Base-by-base conservation (phyloP, 1,140 invertebrate species). In the Drosophila tsacasi region DNA sequence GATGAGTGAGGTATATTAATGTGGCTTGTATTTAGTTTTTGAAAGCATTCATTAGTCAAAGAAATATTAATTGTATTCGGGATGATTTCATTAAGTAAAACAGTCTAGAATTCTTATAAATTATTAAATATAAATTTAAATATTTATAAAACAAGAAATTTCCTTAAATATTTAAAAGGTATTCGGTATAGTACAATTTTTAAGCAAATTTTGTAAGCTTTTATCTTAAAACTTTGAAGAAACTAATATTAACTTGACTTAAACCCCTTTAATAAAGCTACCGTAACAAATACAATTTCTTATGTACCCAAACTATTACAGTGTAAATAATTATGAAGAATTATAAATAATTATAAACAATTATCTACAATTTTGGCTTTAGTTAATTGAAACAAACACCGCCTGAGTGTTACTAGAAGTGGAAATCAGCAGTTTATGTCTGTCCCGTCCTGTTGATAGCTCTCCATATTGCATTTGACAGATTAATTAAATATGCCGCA, bases 401-500 rank as follows among this genome's bases (percentile, higher is more conserved):
- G 13, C 19, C 12, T 19, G 10, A 13, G 30, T 7, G 4, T 17
- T 35, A 10, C 32, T 55, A 21, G 19, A 37, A 37, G 21, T 55
- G 8, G 1, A 55, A 55, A 55, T 57, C 54, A 39, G 21, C 23
- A 30, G n/a, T 23, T 21, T 57, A 35, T 27, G n/a, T 25, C 52
- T 52, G 27, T 32, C 27, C 27, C 12, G 10, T 44, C n/a, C 32
- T 7, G 10, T 25, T 63, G 27, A 63, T 66, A 19, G 39, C 42
- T 35, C 15, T 23, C 19, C 62, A 57, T 57, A 57, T 12, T 46
- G 23, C 25, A 39, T 23, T 61, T 44, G 32, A 25, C 25, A 50
- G 32, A 55, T 63, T 55, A 42, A 74, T 57, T 74, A 74, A 62
- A 47, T 75, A 73, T 55, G 57, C 47, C 21, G 19, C 52, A 23